Conservation (phyloP, 1,140 invertebrate species). For the Zelostemma sp. region DNA sequence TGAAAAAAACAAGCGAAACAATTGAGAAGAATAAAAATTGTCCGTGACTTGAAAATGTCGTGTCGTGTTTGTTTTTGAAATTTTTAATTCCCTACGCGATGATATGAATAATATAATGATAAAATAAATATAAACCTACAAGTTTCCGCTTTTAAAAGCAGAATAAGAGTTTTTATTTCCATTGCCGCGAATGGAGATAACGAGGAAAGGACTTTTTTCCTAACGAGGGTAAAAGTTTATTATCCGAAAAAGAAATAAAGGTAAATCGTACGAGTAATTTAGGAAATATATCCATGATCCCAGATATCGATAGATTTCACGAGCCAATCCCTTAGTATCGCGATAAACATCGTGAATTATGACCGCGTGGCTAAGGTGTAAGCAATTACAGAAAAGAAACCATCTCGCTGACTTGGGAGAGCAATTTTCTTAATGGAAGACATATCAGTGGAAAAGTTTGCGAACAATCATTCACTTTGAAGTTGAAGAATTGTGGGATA, state of each 20-base stretch:
- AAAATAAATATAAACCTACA: too few relatives aligned
- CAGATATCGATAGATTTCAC: conserved; percentile 10
- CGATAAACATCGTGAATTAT: conserved; percentile 17
- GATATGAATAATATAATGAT: too few relatives aligned
- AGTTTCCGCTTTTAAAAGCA: too few relatives aligned
- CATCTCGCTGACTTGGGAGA: conserved; percentile 8
- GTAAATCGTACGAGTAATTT: neutral
- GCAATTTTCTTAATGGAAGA: conserved; percentile 18
- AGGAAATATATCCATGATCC: neutral
- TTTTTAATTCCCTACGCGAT: too few relatives aligned
- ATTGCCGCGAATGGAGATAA: too few relatives aligned
- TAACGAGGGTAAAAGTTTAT: conserved; percentile 2
- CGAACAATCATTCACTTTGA: conserved; percentile 13
- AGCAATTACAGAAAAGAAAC: conserved; percentile 13
- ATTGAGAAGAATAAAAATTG: too few relatives aligned
- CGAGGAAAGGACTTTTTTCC: too few relatives aligned
- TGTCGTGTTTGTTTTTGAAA: too few relatives aligned
- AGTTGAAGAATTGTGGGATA: conserved; percentile 2
- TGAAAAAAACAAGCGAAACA: too few relatives aligned
- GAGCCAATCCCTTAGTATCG: conserved; percentile 9
- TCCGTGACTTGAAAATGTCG: too few relatives aligned
- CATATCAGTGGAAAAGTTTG: conserved; percentile 11
- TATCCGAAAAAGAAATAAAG: neutral
- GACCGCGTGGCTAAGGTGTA: conserved; percentile 5
- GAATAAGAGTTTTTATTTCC: too few relatives aligned